Conservation (phyloP, 2,888 invertebrate species). For the Pristionchus maxplancki region DNA sequence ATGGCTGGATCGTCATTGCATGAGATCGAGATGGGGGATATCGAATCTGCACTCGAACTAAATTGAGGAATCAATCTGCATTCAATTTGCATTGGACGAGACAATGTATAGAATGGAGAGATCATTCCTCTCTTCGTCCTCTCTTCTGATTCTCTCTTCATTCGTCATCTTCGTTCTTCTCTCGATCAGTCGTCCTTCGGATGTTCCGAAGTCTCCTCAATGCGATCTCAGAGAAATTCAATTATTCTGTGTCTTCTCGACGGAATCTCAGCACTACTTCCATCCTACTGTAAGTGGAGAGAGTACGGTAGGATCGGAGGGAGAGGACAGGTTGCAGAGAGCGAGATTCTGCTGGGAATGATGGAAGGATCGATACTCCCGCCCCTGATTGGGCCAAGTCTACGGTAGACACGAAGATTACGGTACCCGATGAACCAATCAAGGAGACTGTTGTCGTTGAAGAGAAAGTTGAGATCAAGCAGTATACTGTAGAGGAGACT, state of each 20-base stretch:
- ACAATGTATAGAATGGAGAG: constrained; percentile 6
- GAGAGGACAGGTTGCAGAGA: constrained; percentile 40
- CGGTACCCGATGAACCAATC: neutral
- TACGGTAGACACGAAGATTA: neutral
- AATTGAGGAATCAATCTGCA: neutral
- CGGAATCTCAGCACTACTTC: neutral
- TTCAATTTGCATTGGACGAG: neutral
- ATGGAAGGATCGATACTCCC: neutral
- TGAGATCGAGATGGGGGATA: neutral
- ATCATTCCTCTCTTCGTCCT: neutral
- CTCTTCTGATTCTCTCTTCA: constrained; percentile 26
- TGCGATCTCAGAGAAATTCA: neutral
- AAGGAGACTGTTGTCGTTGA: neutral
- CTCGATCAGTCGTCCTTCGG: constrained; percentile 2
- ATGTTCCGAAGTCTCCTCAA: neutral
- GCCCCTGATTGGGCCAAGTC: neutral
- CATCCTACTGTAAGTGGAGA: constrained; percentile 14
- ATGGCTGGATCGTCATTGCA: neutral
- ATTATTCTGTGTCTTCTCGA: neutral
- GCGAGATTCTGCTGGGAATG: neutral
- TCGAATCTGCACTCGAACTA: neutral
- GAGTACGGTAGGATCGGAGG: constrained; percentile 22
- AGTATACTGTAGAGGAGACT: neutral
- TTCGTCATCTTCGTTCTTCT: neutral
- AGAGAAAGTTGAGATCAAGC: neutral